A percentile compares a stretch with the other conserved stretches of the same genome.
phyloP scores from a whole-genome alignment of 2,113 vertebrate species.

The Acanthochromis polyacanthus region DNA sequence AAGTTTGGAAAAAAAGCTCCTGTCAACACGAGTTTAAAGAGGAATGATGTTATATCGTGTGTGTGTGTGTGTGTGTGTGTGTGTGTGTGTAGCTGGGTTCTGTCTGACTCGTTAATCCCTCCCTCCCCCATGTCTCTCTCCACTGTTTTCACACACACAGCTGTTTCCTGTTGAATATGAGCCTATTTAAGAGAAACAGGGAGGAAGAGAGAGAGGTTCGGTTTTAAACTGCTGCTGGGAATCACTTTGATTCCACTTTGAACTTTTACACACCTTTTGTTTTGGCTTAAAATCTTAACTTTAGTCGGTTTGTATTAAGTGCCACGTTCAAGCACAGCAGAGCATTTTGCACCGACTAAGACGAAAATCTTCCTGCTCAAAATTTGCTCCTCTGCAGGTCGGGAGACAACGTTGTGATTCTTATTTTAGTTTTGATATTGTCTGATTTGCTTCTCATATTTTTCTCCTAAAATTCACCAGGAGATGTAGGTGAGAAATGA shows the following conservation, averaged over 20 bases:
- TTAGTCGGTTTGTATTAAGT: background rate
- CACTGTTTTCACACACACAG: conserved; percentile 77
- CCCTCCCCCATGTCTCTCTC: conserved; percentile 61
- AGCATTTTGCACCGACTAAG: background rate
- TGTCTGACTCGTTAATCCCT: conserved; percentile 63
- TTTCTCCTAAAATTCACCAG: too few relatives aligned
- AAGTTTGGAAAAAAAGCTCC: conserved; percentile 28
- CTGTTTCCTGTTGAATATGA: conserved; percentile 77
- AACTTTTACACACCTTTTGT: background rate
- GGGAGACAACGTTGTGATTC: too few relatives aligned
- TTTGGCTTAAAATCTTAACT: background rate
- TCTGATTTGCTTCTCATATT: too few relatives aligned
- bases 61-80: too few relatives aligned
- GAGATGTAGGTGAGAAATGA: too few relatives aligned
- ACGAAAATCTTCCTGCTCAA: too few relatives aligned
- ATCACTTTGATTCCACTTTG: conserved; percentile 5
- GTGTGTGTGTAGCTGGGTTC: conserved; percentile 49
- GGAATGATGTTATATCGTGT: background rate
- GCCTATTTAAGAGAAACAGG: conserved; percentile 32
- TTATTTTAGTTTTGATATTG: too few relatives aligned
- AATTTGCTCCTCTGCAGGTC: too few relatives aligned
- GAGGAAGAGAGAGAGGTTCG: conserved; percentile 35
- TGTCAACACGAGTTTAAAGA: background rate
- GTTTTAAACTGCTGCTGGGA: conserved; percentile 35
- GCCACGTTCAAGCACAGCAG: background rate